Base-by-base conservation (phyloP, 1,140 invertebrate genomes). In the Camponotus pennsylvanicus region DNA sequence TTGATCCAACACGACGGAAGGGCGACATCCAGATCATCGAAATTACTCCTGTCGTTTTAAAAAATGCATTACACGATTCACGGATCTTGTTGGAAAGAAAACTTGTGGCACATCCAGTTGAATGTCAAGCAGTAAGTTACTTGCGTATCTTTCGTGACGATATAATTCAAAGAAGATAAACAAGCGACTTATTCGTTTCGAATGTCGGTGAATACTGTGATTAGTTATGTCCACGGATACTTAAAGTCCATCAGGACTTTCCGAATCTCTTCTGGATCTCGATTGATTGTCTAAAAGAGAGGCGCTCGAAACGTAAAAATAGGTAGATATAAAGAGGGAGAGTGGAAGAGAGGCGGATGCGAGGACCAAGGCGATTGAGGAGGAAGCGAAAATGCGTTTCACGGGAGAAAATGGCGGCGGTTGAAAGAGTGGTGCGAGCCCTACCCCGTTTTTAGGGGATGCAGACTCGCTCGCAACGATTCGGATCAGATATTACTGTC, bases 391-490 rank as follows among this genome's bases (percentile, higher is more conserved):
- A 8, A 73, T 9, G 32, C 13, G 76, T 52, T 52, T 52, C 15
- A 79, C 21, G 61, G 18, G 37, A 45, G 11, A n/a, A 6, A 55
- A 45, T 63, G 15, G 15, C 49, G 34, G 11, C 42, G 42, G 32
- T 13, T 42, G 67, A 18, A 70, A 67, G 27, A 86, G 40, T 83
- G 40, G 64, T 77, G 86, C 80, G 86, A 85, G 86, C 80, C 86
- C 76, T 82, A 40, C 40, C 64, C 70, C 59, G 32, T 70, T 55
- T 67, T 82, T 63, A 27, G 40, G 52, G 32, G n/a, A 6, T 37
- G 27, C 55, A 55, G 45, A 70, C 45, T 76, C 42, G 18, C 37
- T 66, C 37, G 45, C 63, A 34, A 73, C 67, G 34, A 73, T 69
- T 69, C 37, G 52, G 42, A 86, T 27, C 55, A 49, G 40, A 75